These are phyloP conservation scores for Drosophila aff. DNA, from an alignment of 1,140 invertebrate species.

Conservation along the genomic window DNA sequence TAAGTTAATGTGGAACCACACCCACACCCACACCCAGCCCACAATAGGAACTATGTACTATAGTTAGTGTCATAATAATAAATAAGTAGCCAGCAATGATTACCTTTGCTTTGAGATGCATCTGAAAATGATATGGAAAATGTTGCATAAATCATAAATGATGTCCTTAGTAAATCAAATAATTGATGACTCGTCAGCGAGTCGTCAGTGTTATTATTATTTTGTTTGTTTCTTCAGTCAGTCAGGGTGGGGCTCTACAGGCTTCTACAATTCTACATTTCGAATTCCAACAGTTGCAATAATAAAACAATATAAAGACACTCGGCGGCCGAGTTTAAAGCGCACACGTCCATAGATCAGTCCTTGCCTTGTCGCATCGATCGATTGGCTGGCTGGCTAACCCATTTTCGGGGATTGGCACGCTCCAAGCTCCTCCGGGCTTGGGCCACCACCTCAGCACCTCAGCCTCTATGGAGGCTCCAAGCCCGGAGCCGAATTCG, in stretches of 20 bases:
- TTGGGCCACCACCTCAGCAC: not conserved
- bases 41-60: not conserved
- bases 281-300: not conserved
- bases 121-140: not conserved
- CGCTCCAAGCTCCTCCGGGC: constrained; percentile 5
- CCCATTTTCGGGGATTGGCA: constrained; percentile 27
- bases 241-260: not conserved
- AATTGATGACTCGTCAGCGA: not conserved
- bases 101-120: not conserved
- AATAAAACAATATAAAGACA: not conserved
- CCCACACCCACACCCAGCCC: not conserved
- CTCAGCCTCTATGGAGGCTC: not conserved
- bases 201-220: not conserved
- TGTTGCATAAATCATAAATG: not conserved
- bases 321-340: not conserved
- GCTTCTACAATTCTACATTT: not conserved
- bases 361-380: constrained; percentile 6
- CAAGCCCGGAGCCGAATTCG: not conserved
- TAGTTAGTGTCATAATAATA: not conserved
- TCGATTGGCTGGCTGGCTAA: constrained; percentile 13
- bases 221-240: not conserved
- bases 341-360: constrained; percentile 7
- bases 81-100: constrained; percentile 4
- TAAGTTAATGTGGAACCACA: not conserved
- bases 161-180: constrained; percentile 5